Evolutionary conservation across 2,113 vertebrate species (phyloP).

Genomic region (Motacilla alba): DNA sequence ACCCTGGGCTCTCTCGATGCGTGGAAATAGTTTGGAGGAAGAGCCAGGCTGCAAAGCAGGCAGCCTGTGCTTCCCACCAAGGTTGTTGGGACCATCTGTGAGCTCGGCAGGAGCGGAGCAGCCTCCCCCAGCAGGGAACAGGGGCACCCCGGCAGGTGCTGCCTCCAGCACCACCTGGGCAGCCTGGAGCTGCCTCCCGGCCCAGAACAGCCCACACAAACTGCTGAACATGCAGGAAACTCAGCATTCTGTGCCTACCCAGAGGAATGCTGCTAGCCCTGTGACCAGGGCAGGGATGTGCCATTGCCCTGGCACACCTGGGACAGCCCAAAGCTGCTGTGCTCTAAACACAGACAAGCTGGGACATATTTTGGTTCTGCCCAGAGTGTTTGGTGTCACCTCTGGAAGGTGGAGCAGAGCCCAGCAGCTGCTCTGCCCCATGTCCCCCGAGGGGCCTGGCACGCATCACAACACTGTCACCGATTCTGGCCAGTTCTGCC

Average conservation of each 20-base stretch:
- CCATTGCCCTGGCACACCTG: accelerated
- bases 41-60: neutral
- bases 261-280: accelerated
- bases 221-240: accelerated
- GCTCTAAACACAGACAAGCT: neutral
- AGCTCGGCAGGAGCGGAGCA: neutral
- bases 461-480: accelerated
- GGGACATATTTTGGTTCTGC: accelerated
- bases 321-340: neutral
- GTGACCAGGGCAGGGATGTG: too few species aligned
- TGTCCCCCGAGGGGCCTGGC: neutral
- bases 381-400: neutral
- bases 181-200: neutral
- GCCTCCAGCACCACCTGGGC: neutral
- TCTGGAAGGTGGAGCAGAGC: neutral
- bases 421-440: neutral
- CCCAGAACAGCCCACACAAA: accelerated
- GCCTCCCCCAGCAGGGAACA: neutral
- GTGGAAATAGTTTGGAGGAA: neutral
- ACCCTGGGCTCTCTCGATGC: neutral
- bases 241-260: accelerated
- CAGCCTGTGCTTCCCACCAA: neutral
- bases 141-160: neutral
- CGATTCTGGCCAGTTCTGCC: accelerated
- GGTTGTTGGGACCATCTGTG: neutral